These are phyloP conservation scores for Liposcelis brunnea DNA, from an alignment of 2,888 invertebrate genomes.

Conservation along the genomic window DNA sequence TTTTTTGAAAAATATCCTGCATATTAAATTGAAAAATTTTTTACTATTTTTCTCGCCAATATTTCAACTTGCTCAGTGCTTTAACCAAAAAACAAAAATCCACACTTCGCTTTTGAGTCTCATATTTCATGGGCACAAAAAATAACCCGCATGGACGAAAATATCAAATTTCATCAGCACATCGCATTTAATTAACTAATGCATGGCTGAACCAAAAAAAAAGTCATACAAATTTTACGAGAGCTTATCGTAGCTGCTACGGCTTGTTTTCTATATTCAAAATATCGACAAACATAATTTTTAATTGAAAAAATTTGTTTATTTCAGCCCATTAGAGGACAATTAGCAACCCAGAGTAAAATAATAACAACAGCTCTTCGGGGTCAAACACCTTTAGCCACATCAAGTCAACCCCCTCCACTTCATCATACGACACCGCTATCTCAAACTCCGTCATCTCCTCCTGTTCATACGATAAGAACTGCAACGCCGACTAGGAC, in stretches of 20 bases:
- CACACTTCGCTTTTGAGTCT: no score
- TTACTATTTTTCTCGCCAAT: no score
- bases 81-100: no score
- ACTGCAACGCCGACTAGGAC: conserved; percentile 8
- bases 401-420: conserved; percentile 13
- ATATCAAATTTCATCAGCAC: conserved; percentile 25
- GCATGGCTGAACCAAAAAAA: no score
- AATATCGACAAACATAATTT: no score
- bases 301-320: no score
- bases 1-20: neutral
- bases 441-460: neutral
- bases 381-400: conserved; percentile 13
- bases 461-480: conserved; percentile 5
- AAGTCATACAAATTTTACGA: no score
- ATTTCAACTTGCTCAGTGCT: no score
- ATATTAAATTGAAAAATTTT: no score
- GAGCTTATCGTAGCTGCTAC: no score
- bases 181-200: conserved; percentile 10
- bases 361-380: conserved; percentile 15
- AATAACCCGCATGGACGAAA: conserved; percentile 24
- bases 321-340: conserved; percentile 17
- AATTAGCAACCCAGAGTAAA: conserved; percentile 13
- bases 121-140: no score
- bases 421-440: conserved; percentile 10
- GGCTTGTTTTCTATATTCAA: no score